Evolutionary conservation across 2,888 invertebrate species (phyloP).

Genomic region (Ichneumon xanthorius): DNA sequence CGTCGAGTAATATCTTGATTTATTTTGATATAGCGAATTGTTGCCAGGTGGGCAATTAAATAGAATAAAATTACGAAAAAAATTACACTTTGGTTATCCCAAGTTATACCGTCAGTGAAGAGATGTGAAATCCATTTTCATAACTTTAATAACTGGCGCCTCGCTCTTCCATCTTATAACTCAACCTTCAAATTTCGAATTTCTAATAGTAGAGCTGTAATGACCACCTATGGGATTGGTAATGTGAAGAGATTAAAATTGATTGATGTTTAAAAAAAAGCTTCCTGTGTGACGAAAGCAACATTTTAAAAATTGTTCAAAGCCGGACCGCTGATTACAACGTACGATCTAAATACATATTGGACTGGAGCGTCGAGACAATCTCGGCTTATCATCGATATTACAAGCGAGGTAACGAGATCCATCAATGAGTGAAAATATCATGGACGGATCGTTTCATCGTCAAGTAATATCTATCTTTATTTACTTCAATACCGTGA

Average conservation of each 20-base stretch:
- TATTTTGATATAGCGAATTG: too few species aligned
- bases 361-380: background rate
- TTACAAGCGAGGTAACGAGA: background rate
- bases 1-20: too few species aligned
- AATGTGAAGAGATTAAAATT: background rate
- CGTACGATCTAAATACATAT: background rate
- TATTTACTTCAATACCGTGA: too few species aligned
- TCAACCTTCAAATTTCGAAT: background rate
- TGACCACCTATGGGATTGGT: too few species aligned
- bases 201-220: too few species aligned
- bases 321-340: slow-evolving; percentile 3
- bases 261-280: background rate
- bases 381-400: background rate
- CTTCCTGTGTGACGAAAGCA: background rate
- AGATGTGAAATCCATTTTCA: slow-evolving; percentile 14
- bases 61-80: too few species aligned
- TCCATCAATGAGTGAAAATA: too few species aligned
- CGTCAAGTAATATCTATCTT: too few species aligned
- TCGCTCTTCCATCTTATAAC: background rate
- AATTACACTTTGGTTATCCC: slow-evolving; percentile 27
- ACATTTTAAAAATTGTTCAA: background rate
- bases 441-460: too few species aligned
- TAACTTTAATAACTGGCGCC: background rate
- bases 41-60: too few species aligned
- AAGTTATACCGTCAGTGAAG: slow-evolving; percentile 20